Percentiles rank a stretch among this genome's conserved stretches.
phyloP scores from a whole-genome alignment of 2,797 vertebrate species.

The Poecilia gillii region DNA sequence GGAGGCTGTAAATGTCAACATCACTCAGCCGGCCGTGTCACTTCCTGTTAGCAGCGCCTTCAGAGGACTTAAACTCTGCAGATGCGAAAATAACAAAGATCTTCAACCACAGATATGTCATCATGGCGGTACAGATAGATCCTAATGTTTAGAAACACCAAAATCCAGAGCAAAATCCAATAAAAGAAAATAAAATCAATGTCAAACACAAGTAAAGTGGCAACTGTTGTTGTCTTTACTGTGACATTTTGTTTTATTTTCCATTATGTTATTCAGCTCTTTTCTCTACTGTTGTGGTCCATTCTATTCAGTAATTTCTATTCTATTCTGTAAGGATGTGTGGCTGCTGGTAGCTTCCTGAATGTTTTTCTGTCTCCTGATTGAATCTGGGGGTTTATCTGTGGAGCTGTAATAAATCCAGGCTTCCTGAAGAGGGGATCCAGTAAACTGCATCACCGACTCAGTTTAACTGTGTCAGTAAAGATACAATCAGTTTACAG shows the following conservation, averaged over 20 bases:
- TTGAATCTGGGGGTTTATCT: constrained; percentile 47
- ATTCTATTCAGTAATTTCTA: not conserved
- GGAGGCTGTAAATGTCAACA: constrained; percentile 54
- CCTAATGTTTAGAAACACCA: not conserved
- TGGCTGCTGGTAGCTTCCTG: not conserved
- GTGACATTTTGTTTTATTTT: not conserved
- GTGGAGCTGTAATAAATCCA: constrained; percentile 56
- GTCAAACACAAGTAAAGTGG: not conserved
- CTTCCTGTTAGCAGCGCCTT: constrained; percentile 30
- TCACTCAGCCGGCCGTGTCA: constrained; percentile 57
- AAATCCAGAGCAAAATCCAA: not conserved
- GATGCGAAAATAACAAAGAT: constrained; percentile 2
- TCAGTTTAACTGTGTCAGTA: constrained; percentile 49
- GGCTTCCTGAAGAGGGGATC: constrained; percentile 37
- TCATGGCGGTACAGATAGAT: not conserved
- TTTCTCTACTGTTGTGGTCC: not conserved
- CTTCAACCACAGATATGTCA: not conserved
- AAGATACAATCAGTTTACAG: constrained; percentile 49
- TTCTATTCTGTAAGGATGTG: not conserved
- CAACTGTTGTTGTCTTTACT: not conserved
- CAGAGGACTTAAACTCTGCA: constrained; percentile 5
- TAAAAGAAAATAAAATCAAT: not conserved
- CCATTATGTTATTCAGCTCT: not conserved
- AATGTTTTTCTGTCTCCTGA: not conserved
- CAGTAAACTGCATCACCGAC: constrained; percentile 38